Evolutionary conservation across 2,888 invertebrate genomes (phyloP).

Genomic region (Dryadula phaetusa): DNA sequence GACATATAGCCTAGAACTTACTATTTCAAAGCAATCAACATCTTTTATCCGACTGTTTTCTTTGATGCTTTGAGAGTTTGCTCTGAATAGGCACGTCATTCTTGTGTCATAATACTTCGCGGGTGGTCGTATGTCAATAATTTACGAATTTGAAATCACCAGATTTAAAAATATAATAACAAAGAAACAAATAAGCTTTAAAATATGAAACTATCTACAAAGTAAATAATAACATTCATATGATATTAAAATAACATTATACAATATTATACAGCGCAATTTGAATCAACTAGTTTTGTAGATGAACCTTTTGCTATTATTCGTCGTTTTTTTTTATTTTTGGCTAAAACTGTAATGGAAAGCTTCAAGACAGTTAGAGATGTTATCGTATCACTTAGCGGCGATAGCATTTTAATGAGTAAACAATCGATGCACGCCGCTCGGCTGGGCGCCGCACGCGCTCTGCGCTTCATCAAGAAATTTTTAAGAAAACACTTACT

Average conservation of each 20-base stretch:
- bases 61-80: constrained; percentile 71
- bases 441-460: constrained; percentile 76
- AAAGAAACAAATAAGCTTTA: background rate
- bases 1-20: constrained; percentile 55
- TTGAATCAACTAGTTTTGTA: constrained; percentile 1
- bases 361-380: constrained; percentile 75
- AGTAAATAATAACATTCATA: background rate
- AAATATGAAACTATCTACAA: background rate
- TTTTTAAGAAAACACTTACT: background rate
- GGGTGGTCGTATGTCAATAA: constrained; percentile 62
- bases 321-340: constrained; percentile 29
- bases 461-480: constrained; percentile 38
- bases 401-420: constrained; percentile 84
- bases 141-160: constrained; percentile 28
- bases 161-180: background rate
- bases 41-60: constrained; percentile 72
- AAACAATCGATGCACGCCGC: constrained; percentile 84
- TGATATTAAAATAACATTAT: background rate
- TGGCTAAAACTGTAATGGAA: constrained; percentile 38
- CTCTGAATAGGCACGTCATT: constrained; percentile 57
- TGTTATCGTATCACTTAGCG: constrained; percentile 73
- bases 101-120: constrained; percentile 57
- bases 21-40: constrained; percentile 68
- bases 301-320: constrained; percentile 10
- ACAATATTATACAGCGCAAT: background rate